These are phyloP conservation scores for Cyprinodon tularosa DNA, from an alignment of 2,113 vertebrate species.

Conservation along the genomic window DNA sequence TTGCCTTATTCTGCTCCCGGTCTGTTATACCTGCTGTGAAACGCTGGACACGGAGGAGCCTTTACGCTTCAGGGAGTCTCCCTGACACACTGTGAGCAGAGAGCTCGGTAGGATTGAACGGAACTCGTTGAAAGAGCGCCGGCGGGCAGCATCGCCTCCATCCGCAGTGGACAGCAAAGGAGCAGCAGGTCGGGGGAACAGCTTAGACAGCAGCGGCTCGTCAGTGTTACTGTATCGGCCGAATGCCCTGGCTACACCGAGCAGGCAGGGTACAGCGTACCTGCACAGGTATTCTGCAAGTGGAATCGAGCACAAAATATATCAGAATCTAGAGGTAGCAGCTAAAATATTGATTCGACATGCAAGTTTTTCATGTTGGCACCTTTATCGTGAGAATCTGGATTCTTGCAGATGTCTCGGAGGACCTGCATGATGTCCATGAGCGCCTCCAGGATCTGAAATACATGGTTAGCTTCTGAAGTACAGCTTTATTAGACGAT, in stretches of 20 bases:
- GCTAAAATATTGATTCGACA: neutral
- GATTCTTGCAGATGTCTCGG: slow-evolving; percentile 88
- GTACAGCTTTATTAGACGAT: no score
- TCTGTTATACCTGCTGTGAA: slow-evolving; percentile 82
- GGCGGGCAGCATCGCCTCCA: slow-evolving; percentile 83
- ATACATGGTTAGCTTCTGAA: neutral
- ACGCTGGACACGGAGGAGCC: slow-evolving; percentile 86
- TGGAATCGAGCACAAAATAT: neutral
- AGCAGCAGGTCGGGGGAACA: slow-evolving; percentile 86
- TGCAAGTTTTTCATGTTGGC: neutral
- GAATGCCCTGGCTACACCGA: slow-evolving; percentile 92
- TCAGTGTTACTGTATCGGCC: slow-evolving; percentile 94
- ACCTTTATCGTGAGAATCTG: slow-evolving; percentile 94
- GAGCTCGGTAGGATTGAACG: slow-evolving; percentile 96
- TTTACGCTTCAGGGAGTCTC: slow-evolving; percentile 88
- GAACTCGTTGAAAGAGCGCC: slow-evolving; percentile 96
- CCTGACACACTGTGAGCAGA: slow-evolving; percentile 88
- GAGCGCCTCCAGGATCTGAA: slow-evolving; percentile 89
- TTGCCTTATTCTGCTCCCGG: neutral
- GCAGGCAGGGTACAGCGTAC: slow-evolving; percentile 89
- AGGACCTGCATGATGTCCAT: slow-evolving; percentile 91
- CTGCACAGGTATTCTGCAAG: slow-evolving; percentile 90
- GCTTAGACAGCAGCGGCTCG: slow-evolving; percentile 92
- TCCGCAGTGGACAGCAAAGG: slow-evolving; percentile 78
- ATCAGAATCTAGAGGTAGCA: neutral